phyloP scores from a whole-genome alignment of 2,797 vertebrate species.

The Sylvia borin region DNA sequence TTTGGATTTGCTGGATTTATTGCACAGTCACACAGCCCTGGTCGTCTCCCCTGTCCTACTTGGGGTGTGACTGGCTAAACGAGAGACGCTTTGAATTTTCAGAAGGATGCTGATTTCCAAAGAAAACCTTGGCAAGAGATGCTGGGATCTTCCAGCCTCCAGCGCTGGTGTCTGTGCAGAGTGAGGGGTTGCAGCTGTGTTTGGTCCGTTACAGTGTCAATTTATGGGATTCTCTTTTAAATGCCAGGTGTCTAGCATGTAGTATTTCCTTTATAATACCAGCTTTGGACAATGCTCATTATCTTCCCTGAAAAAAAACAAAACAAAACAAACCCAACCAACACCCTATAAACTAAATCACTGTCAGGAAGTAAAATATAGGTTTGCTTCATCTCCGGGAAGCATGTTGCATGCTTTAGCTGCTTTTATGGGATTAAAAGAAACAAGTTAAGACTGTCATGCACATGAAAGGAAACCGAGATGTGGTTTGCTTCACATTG shows the following conservation, averaged over 20 bases:
- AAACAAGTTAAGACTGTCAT: conserved; percentile 67
- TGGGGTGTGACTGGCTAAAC: neutral
- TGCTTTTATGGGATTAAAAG: conserved; percentile 68
- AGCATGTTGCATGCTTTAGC: conserved; percentile 55
- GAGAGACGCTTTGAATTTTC: neutral
- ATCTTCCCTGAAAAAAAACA: neutral
- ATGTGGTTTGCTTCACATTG: conserved; percentile 65
- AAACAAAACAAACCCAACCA: neutral
- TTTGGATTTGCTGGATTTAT: conserved; percentile 57
- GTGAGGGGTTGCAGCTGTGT: neutral
- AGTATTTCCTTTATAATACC: conserved; percentile 24
- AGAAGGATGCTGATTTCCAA: neutral
- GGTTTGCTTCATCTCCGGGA: conserved; percentile 44
- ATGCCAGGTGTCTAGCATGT: conserved; percentile 6
- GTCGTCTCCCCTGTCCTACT: neutral
- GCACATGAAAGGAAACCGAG: conserved; percentile 59
- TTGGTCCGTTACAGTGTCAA: neutral
- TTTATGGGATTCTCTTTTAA: conserved; percentile 5
- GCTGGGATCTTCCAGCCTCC: neutral
- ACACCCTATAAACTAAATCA: conserved; percentile 42
- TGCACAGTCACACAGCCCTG: neutral
- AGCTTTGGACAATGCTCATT: conserved; percentile 37
- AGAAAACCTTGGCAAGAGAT: neutral
- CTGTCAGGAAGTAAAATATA: conserved; percentile 52
- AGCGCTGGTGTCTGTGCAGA: neutral